phyloP scores from a whole-genome alignment of 53 echinoderm and acorn worm species.

The Paracentrotus lividus region DNA sequence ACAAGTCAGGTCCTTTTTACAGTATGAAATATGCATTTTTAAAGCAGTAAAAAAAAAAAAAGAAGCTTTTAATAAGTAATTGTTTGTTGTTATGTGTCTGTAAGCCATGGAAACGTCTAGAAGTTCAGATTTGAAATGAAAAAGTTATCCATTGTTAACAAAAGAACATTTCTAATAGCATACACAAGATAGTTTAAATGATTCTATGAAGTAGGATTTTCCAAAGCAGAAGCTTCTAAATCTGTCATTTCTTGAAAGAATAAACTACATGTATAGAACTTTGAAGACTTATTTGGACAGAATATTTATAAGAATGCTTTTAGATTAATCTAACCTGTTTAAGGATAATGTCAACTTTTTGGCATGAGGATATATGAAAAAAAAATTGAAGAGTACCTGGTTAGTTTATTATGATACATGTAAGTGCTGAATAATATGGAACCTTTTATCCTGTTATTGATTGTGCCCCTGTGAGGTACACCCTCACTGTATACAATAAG shows the following conservation, averaged over 20 bases:
- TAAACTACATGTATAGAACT: no score
- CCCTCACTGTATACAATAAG: neutral
- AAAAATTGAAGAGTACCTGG: neutral
- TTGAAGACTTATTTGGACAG: neutral
- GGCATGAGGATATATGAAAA: neutral
- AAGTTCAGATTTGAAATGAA: no score
- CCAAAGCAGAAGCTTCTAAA: neutral
- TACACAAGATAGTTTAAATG: no score
- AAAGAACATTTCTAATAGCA: no score
- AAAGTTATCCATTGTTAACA: no score
- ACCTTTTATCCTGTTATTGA: constrained; percentile 5
- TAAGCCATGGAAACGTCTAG: no score
- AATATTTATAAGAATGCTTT: neutral
- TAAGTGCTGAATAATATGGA: no score
- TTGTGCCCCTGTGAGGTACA: neutral
- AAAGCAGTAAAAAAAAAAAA: no score
- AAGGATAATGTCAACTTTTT: neutral
- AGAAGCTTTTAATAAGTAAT: no score
- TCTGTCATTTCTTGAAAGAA: neutral
- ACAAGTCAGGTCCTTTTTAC: no score
- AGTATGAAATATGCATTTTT: no score
- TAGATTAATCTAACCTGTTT: neutral
- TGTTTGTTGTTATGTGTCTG: no score
- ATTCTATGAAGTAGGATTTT: neutral
- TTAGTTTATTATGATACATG: neutral